These are phyloP conservation scores for Drosophila kohkoa DNA, from an alignment of 1,140 invertebrate genomes.

Conservation along the genomic window DNA sequence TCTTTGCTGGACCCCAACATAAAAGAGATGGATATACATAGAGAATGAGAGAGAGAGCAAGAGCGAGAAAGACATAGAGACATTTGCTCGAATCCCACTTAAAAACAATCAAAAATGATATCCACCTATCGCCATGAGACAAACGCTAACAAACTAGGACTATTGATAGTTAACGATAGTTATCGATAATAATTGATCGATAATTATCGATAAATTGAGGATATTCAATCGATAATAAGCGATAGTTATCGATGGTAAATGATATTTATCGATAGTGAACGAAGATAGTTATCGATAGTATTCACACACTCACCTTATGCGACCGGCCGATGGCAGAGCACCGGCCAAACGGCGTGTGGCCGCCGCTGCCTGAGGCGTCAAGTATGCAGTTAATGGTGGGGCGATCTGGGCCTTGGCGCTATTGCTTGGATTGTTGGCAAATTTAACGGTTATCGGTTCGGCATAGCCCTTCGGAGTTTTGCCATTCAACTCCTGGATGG, in stretches of 20 bases:
- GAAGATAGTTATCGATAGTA: too few species aligned
- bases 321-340: conserved; percentile 78
- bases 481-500: conserved; percentile 87
- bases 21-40: background rate
- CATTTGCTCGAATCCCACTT: background rate
- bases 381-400: conserved; percentile 86
- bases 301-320: conserved; percentile 71
- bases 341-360: conserved; percentile 79
- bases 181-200: background rate
- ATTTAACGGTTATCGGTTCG: conserved; percentile 87
- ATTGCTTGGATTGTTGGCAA: conserved; percentile 88
- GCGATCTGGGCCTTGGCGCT: conserved; percentile 87
- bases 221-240: background rate
- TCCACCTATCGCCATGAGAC: background rate
- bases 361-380: conserved; percentile 84
- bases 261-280: conserved; percentile 5
- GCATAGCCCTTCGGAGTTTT: conserved; percentile 87
- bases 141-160: too few species aligned
- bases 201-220: conserved; percentile 2
- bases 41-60: background rate
- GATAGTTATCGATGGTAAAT: background rate
- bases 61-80: too few species aligned
- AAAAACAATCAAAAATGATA: conserved; percentile 17
- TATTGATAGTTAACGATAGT: background rate
- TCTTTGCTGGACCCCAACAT: conserved; percentile 7